Evolutionary conservation across 2,113 vertebrate species (phyloP).

Genomic region (Cygnus buccinator): DNA sequence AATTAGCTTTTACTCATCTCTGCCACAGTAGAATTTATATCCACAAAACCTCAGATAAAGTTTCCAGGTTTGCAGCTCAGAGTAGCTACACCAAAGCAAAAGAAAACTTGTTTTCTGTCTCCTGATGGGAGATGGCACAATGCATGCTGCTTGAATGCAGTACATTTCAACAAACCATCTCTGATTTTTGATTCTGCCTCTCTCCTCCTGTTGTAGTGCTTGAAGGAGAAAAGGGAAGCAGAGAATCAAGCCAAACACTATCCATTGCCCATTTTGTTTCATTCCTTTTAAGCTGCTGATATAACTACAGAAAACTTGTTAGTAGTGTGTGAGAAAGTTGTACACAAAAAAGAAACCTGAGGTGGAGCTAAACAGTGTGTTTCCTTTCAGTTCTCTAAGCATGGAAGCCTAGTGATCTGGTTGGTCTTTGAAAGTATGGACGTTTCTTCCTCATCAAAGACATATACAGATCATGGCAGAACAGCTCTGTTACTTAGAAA

Average conservation of each 20-base stretch:
- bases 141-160: rapidly evolving
- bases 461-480: background rate
- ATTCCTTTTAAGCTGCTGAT: background rate
- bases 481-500: background rate
- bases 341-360: background rate
- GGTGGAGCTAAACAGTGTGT: background rate
- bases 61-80: background rate
- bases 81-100: background rate
- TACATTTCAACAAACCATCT: background rate
- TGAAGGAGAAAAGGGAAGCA: background rate
- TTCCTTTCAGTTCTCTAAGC: background rate
- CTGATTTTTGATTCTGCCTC: background rate
- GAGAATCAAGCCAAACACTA: background rate
- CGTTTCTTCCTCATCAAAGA: background rate
- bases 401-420: background rate
- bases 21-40: background rate
- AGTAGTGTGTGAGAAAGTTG: background rate
- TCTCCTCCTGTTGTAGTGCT: background rate
- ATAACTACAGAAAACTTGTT: background rate
- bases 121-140: rapidly evolving
- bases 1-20: background rate
- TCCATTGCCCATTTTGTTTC: background rate
- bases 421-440: background rate
- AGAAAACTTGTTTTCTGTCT: background rate
- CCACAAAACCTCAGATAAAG: background rate